Base-by-base conservation (phyloP, 2,113 vertebrate genomes). In the Thalassarche chlororhynchos region DNA sequence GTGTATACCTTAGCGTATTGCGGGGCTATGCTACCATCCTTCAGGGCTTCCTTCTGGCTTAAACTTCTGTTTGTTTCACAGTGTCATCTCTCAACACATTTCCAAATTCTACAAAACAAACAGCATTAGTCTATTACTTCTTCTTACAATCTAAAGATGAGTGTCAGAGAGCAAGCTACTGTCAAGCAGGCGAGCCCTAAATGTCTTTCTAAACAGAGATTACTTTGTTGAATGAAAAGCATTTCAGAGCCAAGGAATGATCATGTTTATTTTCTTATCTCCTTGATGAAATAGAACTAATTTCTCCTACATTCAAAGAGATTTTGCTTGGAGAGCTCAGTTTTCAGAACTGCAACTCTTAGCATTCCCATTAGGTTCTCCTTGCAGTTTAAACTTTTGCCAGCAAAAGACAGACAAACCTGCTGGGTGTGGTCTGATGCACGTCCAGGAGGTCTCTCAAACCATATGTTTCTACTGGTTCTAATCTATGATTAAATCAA, bases 211-310 rank as follows among this genome's bases (percentile, higher is more conserved):
- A 85, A 87, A 71, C 8, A 97, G 49, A 91, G 66, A 85, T 95
- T 75, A 66, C 78, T 96, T 71, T 76, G 86, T 71, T 76, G 71
- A 84, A 95, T 83, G 87, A 93, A 95, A 92, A 89, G 64, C 42
- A 69, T 93, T 96, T 96, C 78, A 79, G 87, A 91, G 91, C 89
- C 95, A 96, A 96, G 87, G 84, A 96, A 96, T 18, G n/a, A 77
- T 82, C 64, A 6, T 70, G 66, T 94, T 96, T 96, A 83, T 95
- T 95, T 96, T 95, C 91, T 96, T 96, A 91, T 87, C 89, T 92
- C 94, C 78, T 85, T 93, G 87, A 91, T 74, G 75, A 95, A 96
- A 92, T 12, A 89, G 46, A 94, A 77, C 57, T 83, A 72, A 92
- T 95, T 96, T 94, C 54, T 87, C 80, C 89, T 60, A 85, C 4